These are phyloP conservation scores for Rhabdomys dilectus DNA, from an alignment of 2,113 vertebrate genomes.

Conservation along the genomic window DNA sequence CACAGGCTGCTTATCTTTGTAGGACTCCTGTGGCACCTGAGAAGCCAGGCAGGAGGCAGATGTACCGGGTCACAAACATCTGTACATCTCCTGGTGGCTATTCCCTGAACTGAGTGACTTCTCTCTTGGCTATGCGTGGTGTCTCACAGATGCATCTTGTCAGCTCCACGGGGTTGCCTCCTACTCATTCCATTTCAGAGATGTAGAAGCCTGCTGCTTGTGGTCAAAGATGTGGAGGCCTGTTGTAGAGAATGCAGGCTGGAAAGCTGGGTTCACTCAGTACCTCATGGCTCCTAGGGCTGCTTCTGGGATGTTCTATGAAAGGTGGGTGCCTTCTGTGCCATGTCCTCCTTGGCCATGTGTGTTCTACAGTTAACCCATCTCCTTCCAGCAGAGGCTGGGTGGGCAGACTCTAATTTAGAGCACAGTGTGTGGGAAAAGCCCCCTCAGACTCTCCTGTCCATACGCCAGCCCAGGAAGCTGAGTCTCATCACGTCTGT, in stretches of 20 bases:
- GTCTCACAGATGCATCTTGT: background rate
- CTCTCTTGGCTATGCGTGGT: too few relatives aligned
- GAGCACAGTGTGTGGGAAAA: background rate
- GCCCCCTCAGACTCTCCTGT: rapidly evolving
- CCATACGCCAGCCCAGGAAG: background rate
- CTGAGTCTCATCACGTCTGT: background rate
- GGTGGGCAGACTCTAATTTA: rapidly evolving
- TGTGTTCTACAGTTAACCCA: background rate
- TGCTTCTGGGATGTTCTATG: rapidly evolving
- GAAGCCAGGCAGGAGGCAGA: background rate
- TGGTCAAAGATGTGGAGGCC: background rate
- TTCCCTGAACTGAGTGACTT: too few relatives aligned
- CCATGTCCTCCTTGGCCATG: background rate
- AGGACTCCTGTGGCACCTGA: background rate
- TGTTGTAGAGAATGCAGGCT: rapidly evolving
- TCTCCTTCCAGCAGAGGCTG: background rate
- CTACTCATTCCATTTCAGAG: background rate
- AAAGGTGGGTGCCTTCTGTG: rapidly evolving
- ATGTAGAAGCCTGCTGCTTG: background rate
- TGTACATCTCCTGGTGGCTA: too few relatives aligned
- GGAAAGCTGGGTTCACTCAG: rapidly evolving
- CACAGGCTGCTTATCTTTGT: background rate
- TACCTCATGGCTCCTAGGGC: background rate
- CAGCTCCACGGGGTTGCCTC: background rate
- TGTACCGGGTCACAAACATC: background rate